phyloP scores from a whole-genome alignment of 2,888 invertebrate genomes.

The Aelia acuminata region DNA sequence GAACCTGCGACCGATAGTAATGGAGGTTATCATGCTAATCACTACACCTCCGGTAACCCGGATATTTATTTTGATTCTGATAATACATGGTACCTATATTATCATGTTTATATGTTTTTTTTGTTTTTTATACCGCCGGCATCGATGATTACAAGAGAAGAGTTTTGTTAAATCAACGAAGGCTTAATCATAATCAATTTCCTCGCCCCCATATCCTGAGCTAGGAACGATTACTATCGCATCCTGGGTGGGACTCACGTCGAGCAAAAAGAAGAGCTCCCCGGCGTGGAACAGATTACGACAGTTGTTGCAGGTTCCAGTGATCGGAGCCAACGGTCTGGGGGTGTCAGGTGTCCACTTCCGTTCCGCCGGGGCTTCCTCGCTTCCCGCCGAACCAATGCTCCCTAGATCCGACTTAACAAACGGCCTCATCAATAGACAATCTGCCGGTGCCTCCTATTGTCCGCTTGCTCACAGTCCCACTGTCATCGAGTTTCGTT shows the following conservation, averaged over 20 bases:
- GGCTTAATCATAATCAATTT: not conserved
- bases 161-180: not conserved
- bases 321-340: slow-evolving; percentile 43
- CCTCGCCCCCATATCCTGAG: not conserved
- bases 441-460: not conserved
- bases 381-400: not conserved
- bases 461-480: not conserved
- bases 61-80: too few relatives aligned
- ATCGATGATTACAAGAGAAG: not conserved
- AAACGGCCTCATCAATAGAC: not conserved
- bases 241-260: not conserved
- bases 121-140: not conserved
- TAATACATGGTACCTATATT: too few relatives aligned
- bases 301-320: slow-evolving; percentile 9
- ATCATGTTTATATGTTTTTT: not conserved
- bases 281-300: not conserved
- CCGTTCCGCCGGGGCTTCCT: not conserved
- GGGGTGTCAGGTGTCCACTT: slow-evolving; percentile 37
- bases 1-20: too few relatives aligned
- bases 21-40: too few relatives aligned
- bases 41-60: too few relatives aligned
- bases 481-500: slow-evolving; percentile 15
- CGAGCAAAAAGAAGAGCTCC: not conserved
- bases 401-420: not conserved
- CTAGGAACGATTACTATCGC: not conserved